Base-by-base conservation (phyloP, 2,888 invertebrate genomes). In the Hofmannophila pseudospretella region DNA sequence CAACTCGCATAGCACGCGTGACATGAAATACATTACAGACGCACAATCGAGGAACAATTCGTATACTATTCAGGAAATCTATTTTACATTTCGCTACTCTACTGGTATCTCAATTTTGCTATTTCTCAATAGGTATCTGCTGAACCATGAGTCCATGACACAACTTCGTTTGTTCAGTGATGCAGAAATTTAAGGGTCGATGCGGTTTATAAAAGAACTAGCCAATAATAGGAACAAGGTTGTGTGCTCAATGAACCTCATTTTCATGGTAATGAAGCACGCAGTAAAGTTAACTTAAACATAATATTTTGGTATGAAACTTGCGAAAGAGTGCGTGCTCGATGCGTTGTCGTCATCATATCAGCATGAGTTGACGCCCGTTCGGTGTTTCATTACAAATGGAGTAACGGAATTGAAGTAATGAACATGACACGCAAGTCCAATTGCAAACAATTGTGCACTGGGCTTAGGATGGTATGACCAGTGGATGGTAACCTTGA, bases 221-320 rank as follows among this genome's bases (percentile, higher is more conserved):
- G 28, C 29, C 27, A 16, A 28, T 29, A 38, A 36, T 38, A 31
- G 26, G 19, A 10, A n/a, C 33, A 33, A 40, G 40, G 33, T 13
- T 19, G 20, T 12, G 38, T 29, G 19, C 26, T 26, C 34, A 39
- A 34, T 30, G 41, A 39, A 45, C 40, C 41, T 45, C 30, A 38
- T 49, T 44, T 45, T 41, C 39, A 39, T 30, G 34, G 49, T 36
- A 40, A 38, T 41, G 43, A 36, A 51, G 41, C 46, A 46, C 36
- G 45, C 32, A 44, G 48, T 38, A 31, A 42, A 33, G 42, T 49
- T 45, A 42, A 33, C 42, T 49, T 45, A 45, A 50, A 57, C n/a
- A n/a, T n/a, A 54, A 50, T 47, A 55, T 34, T 34, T 41, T n/a
- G n/a, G n/a, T n/a, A 37, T 16, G 10, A 27, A 41, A 36, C 34